Evolutionary conservation across 2,113 vertebrate genomes (phyloP), one percentile per base, ranked within the genome.

Genomic region (Seriola dumerili): DNA sequence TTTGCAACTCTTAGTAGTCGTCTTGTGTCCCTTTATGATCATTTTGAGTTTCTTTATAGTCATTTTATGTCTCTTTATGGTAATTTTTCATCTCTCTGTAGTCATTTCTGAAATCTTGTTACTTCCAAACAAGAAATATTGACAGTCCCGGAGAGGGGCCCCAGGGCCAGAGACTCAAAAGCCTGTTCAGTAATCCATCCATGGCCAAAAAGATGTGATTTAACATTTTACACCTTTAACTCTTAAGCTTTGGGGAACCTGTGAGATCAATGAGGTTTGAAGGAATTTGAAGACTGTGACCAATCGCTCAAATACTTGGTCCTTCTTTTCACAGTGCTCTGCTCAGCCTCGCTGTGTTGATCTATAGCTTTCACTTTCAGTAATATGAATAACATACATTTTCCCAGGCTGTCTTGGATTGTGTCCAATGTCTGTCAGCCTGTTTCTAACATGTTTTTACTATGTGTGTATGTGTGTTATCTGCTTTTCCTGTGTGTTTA

Each of bases 361-460:
- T 40, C 13, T 48, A 63, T 68, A 62, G 80, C 71, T n/a, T 36
- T 23, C 14, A 25, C 46, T 44, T 25, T 76, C 32, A 25, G 1
- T 14, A 16, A 8, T 13, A 21, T 6, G 4, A 42, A 8, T 14
- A 12, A 3, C 36, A 70, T 9, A 32, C 1, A 7, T 64, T 69
- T 83, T 85, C 63, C 72, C 83, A 80, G 72, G 14, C 40, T 16
- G 13, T 29, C 4, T 8, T 40, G 29, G 42, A 40, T 8, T 8
- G 6, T 5, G 8, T 65, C 9, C 66, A 42, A 1, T 29, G 14
- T 3, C 4, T 9, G 11, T 57, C 21, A 6, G 66, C 19, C 14
- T 23, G 48, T 12, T 4, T 54, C 29, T 12, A 8, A 19, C 25
- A 25, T 71, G 54, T 36, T 57, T 34, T 32, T 29, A 2, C 23